phyloP scores from a whole-genome alignment of 2,797 vertebrate species.

The Siniperca undulata region DNA sequence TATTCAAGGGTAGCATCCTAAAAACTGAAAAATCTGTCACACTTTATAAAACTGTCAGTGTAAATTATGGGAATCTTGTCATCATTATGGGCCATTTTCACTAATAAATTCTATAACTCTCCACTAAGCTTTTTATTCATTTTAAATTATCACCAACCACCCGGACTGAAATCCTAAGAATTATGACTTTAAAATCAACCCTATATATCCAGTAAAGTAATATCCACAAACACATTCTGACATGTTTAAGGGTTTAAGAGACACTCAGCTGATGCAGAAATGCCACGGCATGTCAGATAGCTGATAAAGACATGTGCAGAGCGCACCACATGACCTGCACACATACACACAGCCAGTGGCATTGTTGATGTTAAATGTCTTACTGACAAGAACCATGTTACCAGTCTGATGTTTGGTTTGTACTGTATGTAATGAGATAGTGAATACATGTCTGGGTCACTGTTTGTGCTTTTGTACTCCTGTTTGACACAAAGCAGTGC shows the following conservation, averaged over 20 bases:
- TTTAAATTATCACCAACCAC: neutral
- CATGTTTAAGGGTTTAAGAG: slow-evolving; percentile 5
- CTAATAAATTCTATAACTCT: neutral
- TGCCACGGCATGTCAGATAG: neutral
- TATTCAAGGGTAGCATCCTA: neutral
- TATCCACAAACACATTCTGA: slow-evolving; percentile 8
- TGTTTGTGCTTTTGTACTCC: neutral
- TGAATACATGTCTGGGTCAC: slow-evolving; percentile 15
- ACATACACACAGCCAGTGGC: neutral
- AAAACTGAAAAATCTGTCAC: neutral
- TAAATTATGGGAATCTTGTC: neutral
- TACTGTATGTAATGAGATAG: slow-evolving; percentile 32
- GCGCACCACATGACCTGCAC: neutral
- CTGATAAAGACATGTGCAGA: slow-evolving; percentile 23
- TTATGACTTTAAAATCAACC: neutral
- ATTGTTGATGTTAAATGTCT: slow-evolving; percentile 39
- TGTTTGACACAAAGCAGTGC: slow-evolving; percentile 13
- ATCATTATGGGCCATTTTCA: neutral
- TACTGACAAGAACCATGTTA: slow-evolving; percentile 48
- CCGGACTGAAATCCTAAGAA: neutral
- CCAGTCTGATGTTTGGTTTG: slow-evolving; percentile 19
- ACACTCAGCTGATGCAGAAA: neutral
- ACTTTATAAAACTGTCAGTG: too few relatives aligned
- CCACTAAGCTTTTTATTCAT: too few relatives aligned
- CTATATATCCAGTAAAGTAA: too few relatives aligned